Evolutionary conservation across 2,797 vertebrate species (phyloP).

Genomic region (Gephyroberyx darwinii): DNA sequence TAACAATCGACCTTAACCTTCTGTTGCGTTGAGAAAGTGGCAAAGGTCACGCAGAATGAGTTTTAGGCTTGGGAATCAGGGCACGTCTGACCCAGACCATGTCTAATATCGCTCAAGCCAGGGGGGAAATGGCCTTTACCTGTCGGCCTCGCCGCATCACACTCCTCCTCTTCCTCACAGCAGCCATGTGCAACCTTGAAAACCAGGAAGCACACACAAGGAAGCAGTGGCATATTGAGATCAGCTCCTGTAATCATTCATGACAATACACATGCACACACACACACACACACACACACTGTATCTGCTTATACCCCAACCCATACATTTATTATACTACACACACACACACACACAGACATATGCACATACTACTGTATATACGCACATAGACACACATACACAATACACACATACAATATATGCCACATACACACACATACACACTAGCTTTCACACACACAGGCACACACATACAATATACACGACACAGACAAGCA

Average conservation of each 20-base stretch:
- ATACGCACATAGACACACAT: background rate
- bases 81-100: conserved; percentile 57
- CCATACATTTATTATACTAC: background rate
- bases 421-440: background rate
- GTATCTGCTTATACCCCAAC: background rate
- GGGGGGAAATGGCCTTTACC: conserved; percentile 56
- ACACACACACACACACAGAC: background rate
- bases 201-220: conserved; percentile 2
- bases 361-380: background rate
- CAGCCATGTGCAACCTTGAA: conserved; percentile 39
- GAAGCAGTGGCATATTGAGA: background rate
- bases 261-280: background rate
- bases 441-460: background rate
- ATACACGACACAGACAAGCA: background rate
- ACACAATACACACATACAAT: background rate
- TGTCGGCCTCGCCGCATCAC: conserved; percentile 22
- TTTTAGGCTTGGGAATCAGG: conserved; percentile 52
- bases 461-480: background rate
- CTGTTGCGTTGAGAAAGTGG: conserved; percentile 33
- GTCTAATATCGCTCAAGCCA: conserved; percentile 41
- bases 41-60: conserved; percentile 58
- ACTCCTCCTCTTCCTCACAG: conserved; percentile 28
- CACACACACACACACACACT: background rate
- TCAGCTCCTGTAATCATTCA: background rate
- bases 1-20: conserved; percentile 57